Percentiles rank a stretch among this genome's conserved stretches.
phyloP scores from a whole-genome alignment of 30 jellyfish, hydroid and myxozoan genomes.

The Mastigias papua region DNA sequence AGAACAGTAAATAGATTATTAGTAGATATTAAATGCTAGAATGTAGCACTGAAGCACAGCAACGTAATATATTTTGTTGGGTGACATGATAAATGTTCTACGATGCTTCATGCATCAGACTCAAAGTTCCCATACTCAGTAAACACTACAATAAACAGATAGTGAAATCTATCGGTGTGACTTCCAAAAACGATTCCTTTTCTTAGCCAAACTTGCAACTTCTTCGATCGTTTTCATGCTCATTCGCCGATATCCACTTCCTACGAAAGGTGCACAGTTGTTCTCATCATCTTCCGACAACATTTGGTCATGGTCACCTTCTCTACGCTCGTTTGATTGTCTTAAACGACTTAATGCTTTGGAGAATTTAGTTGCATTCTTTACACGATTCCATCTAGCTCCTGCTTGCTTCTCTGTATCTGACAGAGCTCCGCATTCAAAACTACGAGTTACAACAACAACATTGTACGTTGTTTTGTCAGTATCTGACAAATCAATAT shows the following conservation, averaged over 20 bases:
- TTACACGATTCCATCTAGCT: slow-evolving; percentile 35
- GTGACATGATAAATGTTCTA: too few species aligned
- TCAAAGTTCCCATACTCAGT: not conserved
- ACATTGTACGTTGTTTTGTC: slow-evolving; percentile 18
- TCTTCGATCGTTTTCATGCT: slow-evolving; percentile 60
- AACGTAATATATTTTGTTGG: too few species aligned
- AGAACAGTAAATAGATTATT: too few species aligned
- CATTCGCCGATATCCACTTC: slow-evolving; percentile 67
- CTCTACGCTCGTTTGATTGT: slow-evolving; percentile 7
- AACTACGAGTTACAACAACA: slow-evolving; percentile 56
- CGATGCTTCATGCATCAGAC: not conserved
- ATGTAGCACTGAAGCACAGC: too few species aligned
- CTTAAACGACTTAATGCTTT: slow-evolving; percentile 44
- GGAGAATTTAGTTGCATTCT: slow-evolving; percentile 16
- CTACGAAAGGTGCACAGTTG: not conserved
- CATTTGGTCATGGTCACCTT: not conserved
- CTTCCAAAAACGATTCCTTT: slow-evolving; percentile 17
- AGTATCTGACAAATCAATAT: slow-evolving; percentile 1
- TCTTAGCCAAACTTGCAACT: not conserved
- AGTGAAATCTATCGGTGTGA: not conserved
- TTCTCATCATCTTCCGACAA: not conserved
- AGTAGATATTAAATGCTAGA: too few species aligned
- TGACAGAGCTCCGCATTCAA: slow-evolving; percentile 45
- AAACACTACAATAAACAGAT: not conserved
- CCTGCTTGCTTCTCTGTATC: not conserved